These are phyloP conservation scores for Calephelis virginiensis DNA, from an alignment of 1,140 invertebrate species.

Conservation along the genomic window DNA sequence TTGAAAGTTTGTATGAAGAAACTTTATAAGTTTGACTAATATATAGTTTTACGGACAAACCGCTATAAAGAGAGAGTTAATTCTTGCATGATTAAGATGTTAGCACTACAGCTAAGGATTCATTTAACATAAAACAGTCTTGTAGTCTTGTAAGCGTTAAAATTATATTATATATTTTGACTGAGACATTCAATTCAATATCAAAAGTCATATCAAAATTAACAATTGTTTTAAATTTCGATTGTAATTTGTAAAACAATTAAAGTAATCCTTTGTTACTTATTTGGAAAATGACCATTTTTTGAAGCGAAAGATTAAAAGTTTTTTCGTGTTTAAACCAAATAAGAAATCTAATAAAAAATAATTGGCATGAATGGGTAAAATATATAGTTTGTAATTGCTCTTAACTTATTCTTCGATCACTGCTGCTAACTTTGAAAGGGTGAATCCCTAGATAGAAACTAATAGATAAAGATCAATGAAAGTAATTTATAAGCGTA, in stretches of 20 bases:
- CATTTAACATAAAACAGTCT: background rate
- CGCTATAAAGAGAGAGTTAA: background rate
- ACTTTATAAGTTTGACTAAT: no score
- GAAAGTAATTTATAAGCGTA: background rate
- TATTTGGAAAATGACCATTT: no score
- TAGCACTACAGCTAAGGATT: background rate
- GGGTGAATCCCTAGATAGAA: background rate
- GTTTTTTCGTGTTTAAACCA: no score
- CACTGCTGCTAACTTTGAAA: background rate
- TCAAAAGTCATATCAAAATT: background rate
- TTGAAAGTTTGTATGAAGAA: no score
- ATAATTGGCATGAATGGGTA: no score
- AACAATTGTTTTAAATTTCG: background rate
- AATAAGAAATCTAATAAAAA: no score
- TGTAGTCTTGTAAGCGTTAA: background rate
- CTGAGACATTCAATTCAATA: background rate
- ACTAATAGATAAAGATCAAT: background rate
- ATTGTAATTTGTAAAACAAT: background rate
- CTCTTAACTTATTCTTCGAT: background rate
- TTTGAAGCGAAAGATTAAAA: no score
- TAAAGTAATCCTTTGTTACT: background rate
- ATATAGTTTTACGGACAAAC: no score
- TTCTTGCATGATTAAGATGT: constrained; percentile 1
- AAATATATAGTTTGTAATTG: background rate
- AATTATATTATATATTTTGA: background rate